These are phyloP conservation scores for Apantesis nais DNA, from an alignment of 2,888 invertebrate species.

Conservation along the genomic window DNA sequence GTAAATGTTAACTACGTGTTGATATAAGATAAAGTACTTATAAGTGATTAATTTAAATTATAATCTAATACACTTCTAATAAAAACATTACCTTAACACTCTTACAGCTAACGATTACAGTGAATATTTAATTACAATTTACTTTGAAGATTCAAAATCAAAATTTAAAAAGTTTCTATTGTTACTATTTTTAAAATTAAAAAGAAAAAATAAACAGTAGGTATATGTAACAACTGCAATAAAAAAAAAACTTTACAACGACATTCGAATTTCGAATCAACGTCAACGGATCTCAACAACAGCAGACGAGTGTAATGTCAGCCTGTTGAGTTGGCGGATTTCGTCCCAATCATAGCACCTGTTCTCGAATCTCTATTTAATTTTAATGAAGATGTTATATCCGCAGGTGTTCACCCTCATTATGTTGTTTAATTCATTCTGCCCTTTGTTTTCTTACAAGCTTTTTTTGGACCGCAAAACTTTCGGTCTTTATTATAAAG, in stretches of 20 bases:
- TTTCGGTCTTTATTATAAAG: conserved; percentile 78
- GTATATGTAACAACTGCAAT: background rate
- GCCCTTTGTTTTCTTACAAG: conserved; percentile 81
- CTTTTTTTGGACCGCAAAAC: conserved; percentile 73
- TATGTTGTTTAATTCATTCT: conserved; percentile 82
- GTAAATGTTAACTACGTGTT: too few species aligned
- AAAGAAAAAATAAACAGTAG: background rate
- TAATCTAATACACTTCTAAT: too few species aligned
- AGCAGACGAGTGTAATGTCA: conserved; percentile 6
- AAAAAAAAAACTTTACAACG: conserved; percentile 4
- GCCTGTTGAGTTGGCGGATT: conserved; percentile 41
- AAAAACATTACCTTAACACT: too few species aligned
- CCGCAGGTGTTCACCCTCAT: conserved; percentile 80
- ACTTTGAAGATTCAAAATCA: too few species aligned
- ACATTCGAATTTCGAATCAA: conserved; percentile 17
- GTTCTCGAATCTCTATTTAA: conserved; percentile 65
- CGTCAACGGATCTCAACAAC: conserved; percentile 17
- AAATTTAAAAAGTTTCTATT: too few species aligned
- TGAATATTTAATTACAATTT: too few species aligned
- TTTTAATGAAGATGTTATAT: conserved; percentile 82
- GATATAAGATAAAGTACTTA: too few species aligned
- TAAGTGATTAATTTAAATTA: too few species aligned
- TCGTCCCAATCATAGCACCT: conserved; percentile 74
- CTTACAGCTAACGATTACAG: too few species aligned
- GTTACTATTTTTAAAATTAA: too few species aligned